phyloP scores from a whole-genome alignment of 1,140 invertebrate genomes.

The Drosophila navojoa region DNA sequence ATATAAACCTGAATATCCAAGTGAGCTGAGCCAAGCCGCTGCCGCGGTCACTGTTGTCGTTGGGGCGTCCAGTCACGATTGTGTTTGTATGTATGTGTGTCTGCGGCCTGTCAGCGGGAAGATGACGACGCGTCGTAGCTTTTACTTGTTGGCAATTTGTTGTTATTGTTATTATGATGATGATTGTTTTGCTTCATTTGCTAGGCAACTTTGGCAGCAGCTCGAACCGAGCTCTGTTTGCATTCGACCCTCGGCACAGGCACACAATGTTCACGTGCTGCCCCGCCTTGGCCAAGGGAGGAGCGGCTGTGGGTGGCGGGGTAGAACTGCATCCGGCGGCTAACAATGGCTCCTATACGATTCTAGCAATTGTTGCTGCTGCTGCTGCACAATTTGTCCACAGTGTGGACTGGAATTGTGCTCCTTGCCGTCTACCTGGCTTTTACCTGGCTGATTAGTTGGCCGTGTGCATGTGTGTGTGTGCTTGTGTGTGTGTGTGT shows the following conservation, averaged over 20 bases:
- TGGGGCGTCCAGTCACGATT: conserved; percentile 43
- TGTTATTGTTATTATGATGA: conserved; percentile 48
- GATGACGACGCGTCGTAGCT: conserved; percentile 63
- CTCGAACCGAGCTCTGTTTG: background rate
- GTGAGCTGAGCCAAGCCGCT: conserved; percentile 48
- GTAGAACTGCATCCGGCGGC: conserved; percentile 13
- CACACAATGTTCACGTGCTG: conserved; percentile 15
- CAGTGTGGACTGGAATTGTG: background rate
- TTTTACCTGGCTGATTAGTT: conserved; percentile 24
- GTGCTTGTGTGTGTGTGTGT: background rate
- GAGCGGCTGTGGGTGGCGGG: background rate
- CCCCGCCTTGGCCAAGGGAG: background rate
- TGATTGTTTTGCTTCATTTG: conserved; percentile 53
- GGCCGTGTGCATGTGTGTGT: background rate
- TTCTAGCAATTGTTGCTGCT: conserved; percentile 1
- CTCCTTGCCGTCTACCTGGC: background rate
- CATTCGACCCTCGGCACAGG: background rate
- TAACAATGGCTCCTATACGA: conserved; percentile 1
- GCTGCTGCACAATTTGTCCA: conserved; percentile 9
- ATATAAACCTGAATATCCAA: conserved; percentile 65
- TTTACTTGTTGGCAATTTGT: conserved; percentile 45
- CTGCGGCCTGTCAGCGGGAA: conserved; percentile 12
- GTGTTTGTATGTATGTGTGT: conserved; percentile 3
- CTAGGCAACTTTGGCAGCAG: conserved; percentile 26
- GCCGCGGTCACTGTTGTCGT: conserved; percentile 2